phyloP scores from a whole-genome alignment of 2,797 vertebrate genomes.

The Poeciliopsis presidionis region DNA sequence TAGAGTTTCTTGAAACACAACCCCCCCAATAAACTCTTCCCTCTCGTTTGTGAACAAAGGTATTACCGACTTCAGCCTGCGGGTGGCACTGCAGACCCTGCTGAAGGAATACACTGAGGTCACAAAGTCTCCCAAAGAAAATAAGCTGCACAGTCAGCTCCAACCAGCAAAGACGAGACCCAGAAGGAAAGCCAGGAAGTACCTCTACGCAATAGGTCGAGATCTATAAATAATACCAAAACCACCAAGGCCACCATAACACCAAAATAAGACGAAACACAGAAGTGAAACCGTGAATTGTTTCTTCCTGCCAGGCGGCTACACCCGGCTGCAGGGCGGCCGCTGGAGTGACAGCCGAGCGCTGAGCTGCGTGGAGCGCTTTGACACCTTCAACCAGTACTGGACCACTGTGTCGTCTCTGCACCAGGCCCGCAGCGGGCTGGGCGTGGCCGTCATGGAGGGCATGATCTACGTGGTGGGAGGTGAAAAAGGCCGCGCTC shows the following conservation, averaged over 20 bases:
- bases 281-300: background rate
- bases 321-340: conserved; percentile 93
- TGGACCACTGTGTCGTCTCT: conserved; percentile 98
- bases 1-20: background rate
- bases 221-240: conserved; percentile 8
- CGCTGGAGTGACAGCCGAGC: conserved; percentile 97
- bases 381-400: conserved; percentile 98
- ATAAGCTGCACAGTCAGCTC: conserved; percentile 88
- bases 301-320: conserved; percentile 84
- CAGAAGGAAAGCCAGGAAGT: conserved; percentile 96
- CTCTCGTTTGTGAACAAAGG: conserved; percentile 71
- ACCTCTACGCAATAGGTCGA: conserved; percentile 95
- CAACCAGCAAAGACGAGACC: conserved; percentile 92
- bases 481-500: conserved; percentile 79
- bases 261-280: background rate
- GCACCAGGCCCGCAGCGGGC: conserved; percentile 93
- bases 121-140: conserved; percentile 91
- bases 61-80: conserved; percentile 94
- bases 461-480: conserved; percentile 98
- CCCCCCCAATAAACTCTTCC: background rate
- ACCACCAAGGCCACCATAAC: background rate
- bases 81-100: conserved; percentile 95
- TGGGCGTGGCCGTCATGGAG: conserved; percentile 91
- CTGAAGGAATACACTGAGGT: conserved; percentile 96
- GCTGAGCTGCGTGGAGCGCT: conserved; percentile 95